Evolutionary conservation across 2,888 invertebrate species (phyloP).

Genomic region (Catocala fraxini): DNA sequence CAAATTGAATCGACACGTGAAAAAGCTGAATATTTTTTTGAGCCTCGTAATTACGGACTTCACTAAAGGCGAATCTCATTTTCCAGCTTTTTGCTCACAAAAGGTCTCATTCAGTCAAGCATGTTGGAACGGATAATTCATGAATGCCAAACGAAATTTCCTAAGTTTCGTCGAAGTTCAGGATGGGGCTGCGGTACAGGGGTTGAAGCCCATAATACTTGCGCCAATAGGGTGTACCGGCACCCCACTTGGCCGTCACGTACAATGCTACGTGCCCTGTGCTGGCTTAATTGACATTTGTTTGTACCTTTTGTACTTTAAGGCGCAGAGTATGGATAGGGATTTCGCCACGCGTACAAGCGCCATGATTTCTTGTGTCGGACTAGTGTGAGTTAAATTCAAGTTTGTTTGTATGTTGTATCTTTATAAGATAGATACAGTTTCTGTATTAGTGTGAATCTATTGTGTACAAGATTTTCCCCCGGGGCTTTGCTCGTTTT

Average conservation of each 20-base stretch:
- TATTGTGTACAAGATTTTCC: too few relatives aligned
- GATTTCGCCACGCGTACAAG: not conserved
- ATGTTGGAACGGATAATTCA: slow-evolving; percentile 47
- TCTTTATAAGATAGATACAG: too few relatives aligned
- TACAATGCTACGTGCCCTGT: slow-evolving; percentile 39
- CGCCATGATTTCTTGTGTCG: too few relatives aligned
- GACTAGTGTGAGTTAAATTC: too few relatives aligned
- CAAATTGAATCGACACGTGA: not conserved
- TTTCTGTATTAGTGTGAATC: too few relatives aligned
- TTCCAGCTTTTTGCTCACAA: slow-evolving; percentile 33
- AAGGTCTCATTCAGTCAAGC: slow-evolving; percentile 32
- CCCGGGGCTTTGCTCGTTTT: too few relatives aligned
- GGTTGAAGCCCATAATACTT: slow-evolving; percentile 25
- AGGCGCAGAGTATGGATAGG: not conserved
- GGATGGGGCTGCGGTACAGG: slow-evolving; percentile 21
- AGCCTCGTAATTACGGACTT: slow-evolving; percentile 3
- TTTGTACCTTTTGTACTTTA: slow-evolving; percentile 26
- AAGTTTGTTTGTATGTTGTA: too few relatives aligned
- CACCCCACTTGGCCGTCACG: slow-evolving; percentile 46
- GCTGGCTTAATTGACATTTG: slow-evolving; percentile 49
- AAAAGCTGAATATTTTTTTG: slow-evolving; percentile 1
- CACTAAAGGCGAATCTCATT: slow-evolving; percentile 24
- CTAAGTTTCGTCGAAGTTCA: slow-evolving; percentile 36
- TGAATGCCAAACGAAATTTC: slow-evolving; percentile 39
- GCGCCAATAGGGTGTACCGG: slow-evolving; percentile 20